Percentiles rank a stretch among this genome's conserved stretches.
These are phyloP conservation scores for Ia io DNA, from an alignment of 2,113 vertebrate species.

Conservation along the genomic window DNA sequence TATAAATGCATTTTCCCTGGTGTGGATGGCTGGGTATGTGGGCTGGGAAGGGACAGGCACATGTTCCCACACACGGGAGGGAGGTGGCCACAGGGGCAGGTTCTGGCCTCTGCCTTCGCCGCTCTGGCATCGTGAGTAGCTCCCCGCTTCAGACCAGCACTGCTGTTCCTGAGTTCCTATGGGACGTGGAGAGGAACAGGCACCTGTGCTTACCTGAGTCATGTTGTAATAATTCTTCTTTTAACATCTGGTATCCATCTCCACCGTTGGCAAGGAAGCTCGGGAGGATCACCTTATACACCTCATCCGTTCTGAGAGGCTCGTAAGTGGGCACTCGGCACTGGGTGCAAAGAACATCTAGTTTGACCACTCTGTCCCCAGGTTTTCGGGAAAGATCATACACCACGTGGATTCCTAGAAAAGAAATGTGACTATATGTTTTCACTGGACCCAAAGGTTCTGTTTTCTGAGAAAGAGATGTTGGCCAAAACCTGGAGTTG, in stretches of 20 bases:
- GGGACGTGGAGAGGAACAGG: background rate
- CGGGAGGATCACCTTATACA: constrained; percentile 88
- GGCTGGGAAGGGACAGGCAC: background rate
- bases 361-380: constrained; percentile 81
- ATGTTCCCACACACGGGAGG: background rate
- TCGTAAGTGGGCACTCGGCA: constrained; percentile 90
- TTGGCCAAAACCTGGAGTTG: background rate
- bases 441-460: background rate
- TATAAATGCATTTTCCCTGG: background rate
- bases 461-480: background rate
- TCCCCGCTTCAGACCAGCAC: background rate
- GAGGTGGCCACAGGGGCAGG: fast-evolving
- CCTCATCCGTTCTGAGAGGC: constrained; percentile 79
- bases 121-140: too few species aligned
- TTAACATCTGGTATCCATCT: constrained; percentile 90
- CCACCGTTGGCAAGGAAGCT: constrained; percentile 89
- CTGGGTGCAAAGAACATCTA: constrained; percentile 87
- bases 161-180: background rate
- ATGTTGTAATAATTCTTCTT: constrained; percentile 85
- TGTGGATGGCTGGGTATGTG: background rate
- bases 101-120: background rate
- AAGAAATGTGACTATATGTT: background rate
- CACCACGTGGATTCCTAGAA: constrained; percentile 88
- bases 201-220: constrained; percentile 86
- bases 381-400: constrained; percentile 84